These are phyloP conservation scores for Myotis lucifugus DNA, from an alignment of 2,113 vertebrate species.

Conservation along the genomic window DNA sequence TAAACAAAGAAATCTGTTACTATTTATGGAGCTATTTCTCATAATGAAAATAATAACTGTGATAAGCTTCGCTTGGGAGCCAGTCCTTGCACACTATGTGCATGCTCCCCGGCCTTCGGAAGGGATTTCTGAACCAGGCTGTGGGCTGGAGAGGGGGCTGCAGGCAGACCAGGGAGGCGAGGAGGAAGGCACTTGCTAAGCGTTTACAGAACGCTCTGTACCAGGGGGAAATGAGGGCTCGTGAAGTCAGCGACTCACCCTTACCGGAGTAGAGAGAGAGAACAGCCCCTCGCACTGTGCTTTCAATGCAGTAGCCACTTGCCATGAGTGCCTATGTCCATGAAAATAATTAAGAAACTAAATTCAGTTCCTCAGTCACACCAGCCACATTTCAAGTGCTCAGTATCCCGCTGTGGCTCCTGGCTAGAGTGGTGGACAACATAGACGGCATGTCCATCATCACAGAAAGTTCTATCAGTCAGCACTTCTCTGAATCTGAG, in stretches of 20 bases:
- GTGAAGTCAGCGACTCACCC: background rate
- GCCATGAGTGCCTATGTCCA: background rate
- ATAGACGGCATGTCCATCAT: background rate
- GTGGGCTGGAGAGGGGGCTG: background rate
- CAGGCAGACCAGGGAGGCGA: background rate
- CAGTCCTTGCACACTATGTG: background rate
- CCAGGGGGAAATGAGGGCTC: background rate
- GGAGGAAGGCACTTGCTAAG: background rate
- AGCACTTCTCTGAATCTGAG: background rate
- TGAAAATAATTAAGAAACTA: background rate
- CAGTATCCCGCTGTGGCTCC: background rate
- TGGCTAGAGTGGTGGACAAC: background rate
- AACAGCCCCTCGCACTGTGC: background rate
- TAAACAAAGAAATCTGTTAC: conserved; percentile 61
- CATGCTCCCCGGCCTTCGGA: background rate
- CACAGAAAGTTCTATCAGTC: background rate
- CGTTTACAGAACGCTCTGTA: background rate
- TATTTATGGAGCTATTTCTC: conserved; percentile 50
- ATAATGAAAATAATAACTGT: conserved; percentile 14
- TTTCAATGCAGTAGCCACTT: background rate
- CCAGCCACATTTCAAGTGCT: background rate
- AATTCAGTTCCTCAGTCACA: conserved; percentile 5
- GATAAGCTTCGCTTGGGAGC: conserved; percentile 38
- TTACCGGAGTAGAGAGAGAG: background rate
- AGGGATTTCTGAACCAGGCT: background rate